phyloP scores from a whole-genome alignment of 2,113 vertebrate genomes.

The Tyto alba region DNA sequence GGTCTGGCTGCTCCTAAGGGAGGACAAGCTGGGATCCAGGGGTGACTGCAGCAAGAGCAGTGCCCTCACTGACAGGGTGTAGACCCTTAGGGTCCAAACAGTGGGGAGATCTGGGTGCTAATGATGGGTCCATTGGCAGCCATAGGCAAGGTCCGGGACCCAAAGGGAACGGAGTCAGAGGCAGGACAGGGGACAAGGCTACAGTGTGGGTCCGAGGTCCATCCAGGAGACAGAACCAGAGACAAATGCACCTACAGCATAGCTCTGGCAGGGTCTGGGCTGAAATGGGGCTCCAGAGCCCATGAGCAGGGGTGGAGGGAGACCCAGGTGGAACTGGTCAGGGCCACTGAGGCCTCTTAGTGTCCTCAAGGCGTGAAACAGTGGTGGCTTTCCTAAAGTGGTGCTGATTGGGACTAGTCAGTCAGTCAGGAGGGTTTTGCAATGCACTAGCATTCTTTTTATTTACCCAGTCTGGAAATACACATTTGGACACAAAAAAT shows the following conservation, averaged over 20 bases:
- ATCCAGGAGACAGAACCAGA: neutral
- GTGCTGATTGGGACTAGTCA: neutral
- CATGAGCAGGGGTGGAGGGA: neutral
- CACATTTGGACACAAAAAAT: neutral
- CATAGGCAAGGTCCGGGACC: neutral
- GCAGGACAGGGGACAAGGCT: neutral
- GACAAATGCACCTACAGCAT: neutral
- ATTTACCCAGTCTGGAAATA: neutral
- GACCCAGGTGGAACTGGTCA: neutral
- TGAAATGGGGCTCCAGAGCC: neutral
- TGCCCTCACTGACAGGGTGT: neutral
- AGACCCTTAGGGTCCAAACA: neutral
- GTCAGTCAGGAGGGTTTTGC: neutral
- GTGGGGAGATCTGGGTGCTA: neutral
- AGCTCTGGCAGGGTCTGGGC: neutral
- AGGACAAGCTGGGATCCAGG: neutral
- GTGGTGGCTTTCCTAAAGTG: neutral
- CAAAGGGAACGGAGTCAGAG: neutral
- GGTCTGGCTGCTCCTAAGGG: neutral
- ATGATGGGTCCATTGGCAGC: neutral
- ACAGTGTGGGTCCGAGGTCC: accelerated
- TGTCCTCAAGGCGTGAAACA: neutral
- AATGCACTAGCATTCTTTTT: neutral
- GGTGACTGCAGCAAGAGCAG: neutral
- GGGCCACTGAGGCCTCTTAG: neutral